Evolutionary conservation across 37 sponge, comb jelly and placozoan genomes (phyloP), one percentile per base, ranked within the genome.

Genomic region (Spongilla lacustris): DNA sequence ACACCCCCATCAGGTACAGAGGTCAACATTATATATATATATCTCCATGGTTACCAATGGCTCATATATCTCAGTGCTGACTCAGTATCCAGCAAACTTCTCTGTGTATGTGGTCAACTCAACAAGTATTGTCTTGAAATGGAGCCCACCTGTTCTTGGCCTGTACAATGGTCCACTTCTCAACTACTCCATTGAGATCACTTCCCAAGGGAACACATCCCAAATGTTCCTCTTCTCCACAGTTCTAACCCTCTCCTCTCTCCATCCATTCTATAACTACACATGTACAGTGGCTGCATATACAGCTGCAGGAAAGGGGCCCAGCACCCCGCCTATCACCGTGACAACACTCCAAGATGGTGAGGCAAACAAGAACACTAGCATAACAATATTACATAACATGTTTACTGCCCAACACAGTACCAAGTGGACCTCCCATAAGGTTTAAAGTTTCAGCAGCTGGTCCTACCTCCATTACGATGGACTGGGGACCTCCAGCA

Each of bases 401-500:
- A 38, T 31, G 36, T 5, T 11, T 49, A 29, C 29, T 22, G 21
- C 26, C 72, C 36, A 36, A 0, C 33, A 22, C 37, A 88, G 89
- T 49, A 48, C 89, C 89, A 22, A n/a, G 35, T 77, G 83, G 67
- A 32, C 78, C 83, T 49, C 89, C 89, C 26, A 17, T 25, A 28
- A 83, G 77, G 50, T 22, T 88, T 25, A 49, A 71, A 3, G 89
- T 26, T 1, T 0, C 48, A 25, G 71, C 79, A 8, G 13, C 33
- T 14, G 24, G 69, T 50, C 28, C 83, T 28, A 69, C 41, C n/a
- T 31, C 66, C 19, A 34, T 82, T 3, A 17, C 27, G 25, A 29
- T 88, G 27, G 58, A 26, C 26, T 88, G 89, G 89, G n/a, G 29
- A 17, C 78, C 83, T 32, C 89, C 89, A 28, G 48, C 76, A 21